Evolutionary conservation across 2,888 invertebrate genomes (phyloP), one percentile per base, ranked within the genome.

Genomic region (Bugulina stolonifera): DNA sequence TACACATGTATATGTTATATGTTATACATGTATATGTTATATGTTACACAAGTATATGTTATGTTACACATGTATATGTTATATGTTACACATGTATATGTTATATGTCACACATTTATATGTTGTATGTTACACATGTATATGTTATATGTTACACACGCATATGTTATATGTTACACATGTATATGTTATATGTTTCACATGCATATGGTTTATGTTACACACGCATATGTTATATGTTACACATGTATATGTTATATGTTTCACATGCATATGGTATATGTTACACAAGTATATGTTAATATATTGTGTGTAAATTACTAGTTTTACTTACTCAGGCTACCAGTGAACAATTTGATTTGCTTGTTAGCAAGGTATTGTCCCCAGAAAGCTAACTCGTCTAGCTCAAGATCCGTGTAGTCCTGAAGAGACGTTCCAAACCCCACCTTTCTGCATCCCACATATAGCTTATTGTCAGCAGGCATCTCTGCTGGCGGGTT

Each of bases 371-470:
- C 5, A n/a, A 70, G 5, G 54, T 70, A 70, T 43, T 29, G 10
- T 14, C 32, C 23, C 70, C 70, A 70, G 25, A 70, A 54, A 5
- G 70, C 70, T 2, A 70, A 52, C 52, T 70, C 70, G 29, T 70
- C 70, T 10, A 70, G 23, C 52, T 70, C 52, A 54, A 35, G 10
- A 43, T 43, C 70, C 18, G 27, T 5, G 32, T 27, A 70, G 23
- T 43, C 43, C 70, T 70, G 23, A 10, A 70, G 32, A 10, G n/a
- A 14, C 43, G 43, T 10, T 10, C 43, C 18, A 5, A 43, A 23
- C 23, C 23, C 70, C n/a, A 29, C 35, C n/a, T 70, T 54, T 2
- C 43, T 22, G 23, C 70, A 70, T n/a, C 70, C 70, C 2, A 70
- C 54, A 54, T 70, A 70, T 25, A 70, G 23, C 52, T 54, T 54